phyloP scores from a whole-genome alignment of 2,797 vertebrate species.

The Ctenochaetus hawaiiensis region DNA sequence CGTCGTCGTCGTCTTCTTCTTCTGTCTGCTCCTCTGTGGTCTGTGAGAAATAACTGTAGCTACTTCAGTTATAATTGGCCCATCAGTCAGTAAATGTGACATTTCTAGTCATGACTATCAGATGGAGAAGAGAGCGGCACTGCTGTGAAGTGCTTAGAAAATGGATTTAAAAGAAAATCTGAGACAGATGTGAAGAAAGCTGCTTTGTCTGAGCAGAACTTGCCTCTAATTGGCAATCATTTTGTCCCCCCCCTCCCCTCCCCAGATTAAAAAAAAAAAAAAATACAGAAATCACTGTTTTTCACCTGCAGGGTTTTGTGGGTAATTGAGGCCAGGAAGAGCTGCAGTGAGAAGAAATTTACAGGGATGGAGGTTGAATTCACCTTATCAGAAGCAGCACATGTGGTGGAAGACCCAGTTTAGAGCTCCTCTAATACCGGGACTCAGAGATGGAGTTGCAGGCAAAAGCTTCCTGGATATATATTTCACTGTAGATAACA shows the following conservation, averaged over 20 bases:
- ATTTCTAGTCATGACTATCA: neutral
- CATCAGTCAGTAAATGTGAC: conserved; percentile 7
- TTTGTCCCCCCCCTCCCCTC: conserved; percentile 23
- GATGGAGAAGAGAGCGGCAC: neutral
- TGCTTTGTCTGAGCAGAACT: conserved; percentile 12
- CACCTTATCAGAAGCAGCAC: conserved; percentile 71
- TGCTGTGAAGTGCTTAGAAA: conserved; percentile 6
- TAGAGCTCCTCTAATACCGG: conserved; percentile 52
- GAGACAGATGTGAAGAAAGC: conserved; percentile 7
- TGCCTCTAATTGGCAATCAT: conserved; percentile 46
- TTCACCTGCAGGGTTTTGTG: conserved; percentile 69
- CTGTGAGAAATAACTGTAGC: neutral
- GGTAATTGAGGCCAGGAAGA: conserved; percentile 68
- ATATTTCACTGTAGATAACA: conserved; percentile 55
- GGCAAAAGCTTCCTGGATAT: conserved; percentile 47
- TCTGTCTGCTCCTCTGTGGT: neutral
- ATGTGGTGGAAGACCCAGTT: conserved; percentile 50
- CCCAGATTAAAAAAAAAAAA: no score
- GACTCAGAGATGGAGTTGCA: conserved; percentile 38
- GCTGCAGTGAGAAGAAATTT: conserved; percentile 44
- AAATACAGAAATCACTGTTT: conserved; percentile 52
- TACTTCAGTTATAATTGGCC: conserved; percentile 8
- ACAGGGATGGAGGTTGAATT: conserved; percentile 47
- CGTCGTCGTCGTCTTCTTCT: neutral
- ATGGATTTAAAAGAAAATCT: conserved; percentile 14